These are phyloP conservation scores for Cheilosia scutellata DNA, from an alignment of 2,888 invertebrate species.

Conservation along the genomic window DNA sequence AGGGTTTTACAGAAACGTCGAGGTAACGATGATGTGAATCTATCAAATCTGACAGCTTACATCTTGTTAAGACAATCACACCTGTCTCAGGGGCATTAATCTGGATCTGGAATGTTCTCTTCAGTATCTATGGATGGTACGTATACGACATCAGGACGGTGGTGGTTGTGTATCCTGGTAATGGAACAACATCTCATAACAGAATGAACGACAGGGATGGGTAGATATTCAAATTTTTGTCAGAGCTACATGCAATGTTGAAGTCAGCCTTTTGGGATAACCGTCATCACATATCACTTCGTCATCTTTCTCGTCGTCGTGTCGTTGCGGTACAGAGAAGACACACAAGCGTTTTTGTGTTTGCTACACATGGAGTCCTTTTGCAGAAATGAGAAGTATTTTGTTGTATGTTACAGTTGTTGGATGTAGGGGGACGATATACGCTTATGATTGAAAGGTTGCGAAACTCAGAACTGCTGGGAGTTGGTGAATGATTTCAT, in stretches of 20 bases:
- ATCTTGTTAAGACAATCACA: conserved; percentile 76
- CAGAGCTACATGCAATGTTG: conserved; percentile 55
- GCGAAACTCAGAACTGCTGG: conserved; percentile 26
- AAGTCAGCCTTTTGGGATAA: conserved; percentile 72
- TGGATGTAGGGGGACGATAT: neutral
- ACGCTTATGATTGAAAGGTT: conserved; percentile 51
- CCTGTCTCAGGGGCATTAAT: conserved; percentile 76
- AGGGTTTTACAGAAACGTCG: conserved; percentile 33
- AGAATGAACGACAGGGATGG: conserved; percentile 56
- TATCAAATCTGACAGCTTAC: conserved; percentile 75
- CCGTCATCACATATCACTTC: conserved; percentile 72
- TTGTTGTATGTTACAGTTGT: conserved; percentile 15
- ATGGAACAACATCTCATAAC: conserved; percentile 44
- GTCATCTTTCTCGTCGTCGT: conserved; percentile 41
- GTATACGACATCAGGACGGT: neutral
- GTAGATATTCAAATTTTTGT: conserved; percentile 72
- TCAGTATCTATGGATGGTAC: conserved; percentile 23
- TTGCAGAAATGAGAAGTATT: conserved; percentile 37
- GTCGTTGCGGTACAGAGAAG: neutral
- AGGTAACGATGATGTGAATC: conserved; percentile 74
- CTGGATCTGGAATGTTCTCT: conserved; percentile 64
- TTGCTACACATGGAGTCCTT: conserved; percentile 7
- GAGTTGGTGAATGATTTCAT: conserved; percentile 29
- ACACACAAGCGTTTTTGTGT: conserved; percentile 47
- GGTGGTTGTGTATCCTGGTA: conserved; percentile 29